Evolutionary conservation across 2,113 vertebrate species (phyloP).

Genomic region (Melanostigma gelatinosum): DNA sequence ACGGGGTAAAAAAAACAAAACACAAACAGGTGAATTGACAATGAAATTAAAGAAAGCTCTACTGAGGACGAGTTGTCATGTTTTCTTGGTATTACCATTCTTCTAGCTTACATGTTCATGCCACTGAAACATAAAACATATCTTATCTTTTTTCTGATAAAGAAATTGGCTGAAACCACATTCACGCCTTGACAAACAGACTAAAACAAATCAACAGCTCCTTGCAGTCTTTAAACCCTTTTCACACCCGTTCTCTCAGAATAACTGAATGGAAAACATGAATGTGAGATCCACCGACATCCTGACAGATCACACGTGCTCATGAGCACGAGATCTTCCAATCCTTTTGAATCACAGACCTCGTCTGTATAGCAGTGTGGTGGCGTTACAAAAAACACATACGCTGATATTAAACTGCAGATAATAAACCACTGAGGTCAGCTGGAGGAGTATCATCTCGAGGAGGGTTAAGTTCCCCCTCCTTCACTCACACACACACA

Average conservation of each 20-base stretch:
- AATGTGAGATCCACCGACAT: not conserved
- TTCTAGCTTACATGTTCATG: not conserved
- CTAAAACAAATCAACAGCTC: not conserved
- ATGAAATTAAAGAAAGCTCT: not conserved
- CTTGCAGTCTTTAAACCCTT: not conserved
- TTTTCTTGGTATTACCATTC: not conserved
- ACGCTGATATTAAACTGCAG: constrained; percentile 45
- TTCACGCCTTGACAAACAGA: not conserved
- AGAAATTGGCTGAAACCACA: not conserved
- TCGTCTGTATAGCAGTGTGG: constrained; percentile 11
- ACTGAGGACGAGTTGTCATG: not conserved
- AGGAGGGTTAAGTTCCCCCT: constrained; percentile 30
- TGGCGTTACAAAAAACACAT: constrained; percentile 35
- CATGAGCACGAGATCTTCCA: not conserved
- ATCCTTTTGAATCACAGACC: constrained; percentile 20
- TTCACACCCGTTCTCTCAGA: not conserved
- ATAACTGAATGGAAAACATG: constrained; percentile 30
- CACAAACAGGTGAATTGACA: not conserved
- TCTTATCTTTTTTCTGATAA: not conserved
- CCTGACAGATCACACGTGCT: constrained; percentile 10
- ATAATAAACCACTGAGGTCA: constrained; percentile 55
- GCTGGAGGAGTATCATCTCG: constrained; percentile 48
- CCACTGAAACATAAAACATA: not conserved
- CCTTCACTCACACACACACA: not conserved
- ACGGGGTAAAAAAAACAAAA: not conserved